Conservation (phyloP, 1,140 invertebrate genomes). For the Portunus trituberculatus region DNA sequence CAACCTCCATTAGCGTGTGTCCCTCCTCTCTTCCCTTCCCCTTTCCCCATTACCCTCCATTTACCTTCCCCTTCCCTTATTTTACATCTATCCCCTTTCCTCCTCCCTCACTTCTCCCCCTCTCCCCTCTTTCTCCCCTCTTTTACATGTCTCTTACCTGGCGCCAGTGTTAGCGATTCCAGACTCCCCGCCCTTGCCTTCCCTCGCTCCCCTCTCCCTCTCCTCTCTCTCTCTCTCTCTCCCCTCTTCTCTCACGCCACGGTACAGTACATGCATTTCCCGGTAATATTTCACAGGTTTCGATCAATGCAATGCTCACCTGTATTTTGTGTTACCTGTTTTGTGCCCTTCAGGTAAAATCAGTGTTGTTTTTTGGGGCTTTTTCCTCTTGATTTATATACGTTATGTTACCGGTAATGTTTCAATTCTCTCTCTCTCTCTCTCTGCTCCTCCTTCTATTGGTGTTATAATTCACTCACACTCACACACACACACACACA, state of each 20-base stretch:
- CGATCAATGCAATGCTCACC: too few relatives aligned
- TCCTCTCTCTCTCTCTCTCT: neutral
- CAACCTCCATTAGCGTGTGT: neutral
- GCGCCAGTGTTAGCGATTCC: neutral
- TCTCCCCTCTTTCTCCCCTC: neutral
- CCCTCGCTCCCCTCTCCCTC: neutral
- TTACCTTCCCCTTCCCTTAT: neutral
- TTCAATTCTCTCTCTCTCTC: too few relatives aligned
- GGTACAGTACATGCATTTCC: too few relatives aligned
- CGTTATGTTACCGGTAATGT: too few relatives aligned
- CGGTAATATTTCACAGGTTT: too few relatives aligned
- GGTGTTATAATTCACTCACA: too few relatives aligned
- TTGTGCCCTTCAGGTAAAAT: too few relatives aligned
- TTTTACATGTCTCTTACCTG: neutral
- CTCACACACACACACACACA: too few relatives aligned
- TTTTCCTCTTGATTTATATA: too few relatives aligned
- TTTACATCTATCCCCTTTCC: neutral
- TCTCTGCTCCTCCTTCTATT: too few relatives aligned
- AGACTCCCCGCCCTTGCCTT: neutral
- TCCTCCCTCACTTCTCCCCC: neutral
- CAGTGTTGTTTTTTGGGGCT: too few relatives aligned
- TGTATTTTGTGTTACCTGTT: too few relatives aligned
- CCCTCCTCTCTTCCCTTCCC: neutral
- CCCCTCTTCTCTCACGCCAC: neutral
- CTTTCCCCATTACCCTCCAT: neutral